Evolutionary conservation across 2,888 invertebrate species (phyloP), one percentile per base, ranked within the genome.

Genomic region (Hirtodrosophila duncani): DNA sequence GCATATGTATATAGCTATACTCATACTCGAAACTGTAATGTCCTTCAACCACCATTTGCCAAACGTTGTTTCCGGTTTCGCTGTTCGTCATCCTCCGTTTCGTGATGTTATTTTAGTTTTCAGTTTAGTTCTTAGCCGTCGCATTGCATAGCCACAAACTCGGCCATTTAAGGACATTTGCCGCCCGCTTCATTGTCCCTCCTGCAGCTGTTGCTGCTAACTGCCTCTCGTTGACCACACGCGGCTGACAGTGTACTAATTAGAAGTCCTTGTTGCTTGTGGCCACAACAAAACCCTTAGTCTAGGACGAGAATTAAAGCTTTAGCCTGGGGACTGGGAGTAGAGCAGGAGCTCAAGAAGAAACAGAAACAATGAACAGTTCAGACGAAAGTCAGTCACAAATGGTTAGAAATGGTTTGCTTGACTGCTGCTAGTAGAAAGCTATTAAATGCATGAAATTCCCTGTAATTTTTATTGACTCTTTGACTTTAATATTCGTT

Each of bases 221-320:
- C 18, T 16, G 38, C 21, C 11, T 27, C 21, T 17, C 34, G 18
- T 10, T 30, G 21, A 13, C 36, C 56, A 50, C 68, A 61, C 53
- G 43, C 42, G 51, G 61, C 70, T 79, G 80, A 79, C 81, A 81
- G 71, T 78, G 77, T 81, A 81, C 77, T 78, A 78, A 78, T 78
- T 78, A 78, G 77, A 79, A 81, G 81, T 64, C 81, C 68, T 71
- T 77, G 81, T 77, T 81, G 80, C 77, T 75, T 77, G 77, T 77
- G 81, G 77, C 77, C 79, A 77, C 81, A 77, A 75, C 71, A 81
- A 67, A 74, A 78, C 66, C 30, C 42, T n/a, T 20, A 16, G 37
- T 5, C 43, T 17, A 24, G 48, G n/a, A n/a, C n/a, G n/a, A n/a
- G n/a, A n/a, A n/a, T n/a, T n/a, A n/a, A n/a, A n/a, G n/a, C n/a